Base-by-base conservation (phyloP, 2,888 invertebrate species). In the Rhingia campestris region DNA sequence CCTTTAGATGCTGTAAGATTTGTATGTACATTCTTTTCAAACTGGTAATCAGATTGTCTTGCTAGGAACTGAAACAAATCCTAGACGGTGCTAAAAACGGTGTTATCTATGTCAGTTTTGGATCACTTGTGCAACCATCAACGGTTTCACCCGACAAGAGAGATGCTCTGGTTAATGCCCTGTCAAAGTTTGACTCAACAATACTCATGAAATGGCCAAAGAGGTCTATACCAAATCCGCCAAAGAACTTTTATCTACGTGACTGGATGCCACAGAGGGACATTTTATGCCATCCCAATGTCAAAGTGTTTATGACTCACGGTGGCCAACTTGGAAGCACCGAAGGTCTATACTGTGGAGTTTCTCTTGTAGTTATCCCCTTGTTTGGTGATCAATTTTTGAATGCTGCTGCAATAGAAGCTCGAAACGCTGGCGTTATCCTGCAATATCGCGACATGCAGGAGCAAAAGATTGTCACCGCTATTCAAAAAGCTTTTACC, bases 251-350 rank as follows among this genome's bases (percentile, higher is more conserved):
- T 1, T 92, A 93, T 88, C 89, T 93, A 6, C 92, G 91, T 67
- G 93, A 93, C 67, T 96, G 95, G 95, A 90, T 95, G 89, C 95
- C 95, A 0, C 95, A 96, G 87, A 93, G 93, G 77, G 94, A 95
- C 88, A 92, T 95, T 72, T 90, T 96, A 49, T 93, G 95, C 94
- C 95, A 95, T 88, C 93, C 93, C 0, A 94, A 94, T 80, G 93
- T 95, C 0, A 91, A 93, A 72, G 94, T 93, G 0, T 95, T 95
- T 88, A 92, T 95, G 54, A 94, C 94, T 0, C 96, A 96, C 88
- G 95, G 95, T 0, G 96, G 95, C 2, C 93, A 95, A 88, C 91
- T 95, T 70, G 94, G 95, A 59, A 89, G 94, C 6, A 93, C 94
- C 0, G 95, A 95, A 88, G 93, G 94, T 0, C 92, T 93, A 1